Evolutionary conservation across 1,140 invertebrate genomes (phyloP).

Genomic region (Drosophila triauraria): DNA sequence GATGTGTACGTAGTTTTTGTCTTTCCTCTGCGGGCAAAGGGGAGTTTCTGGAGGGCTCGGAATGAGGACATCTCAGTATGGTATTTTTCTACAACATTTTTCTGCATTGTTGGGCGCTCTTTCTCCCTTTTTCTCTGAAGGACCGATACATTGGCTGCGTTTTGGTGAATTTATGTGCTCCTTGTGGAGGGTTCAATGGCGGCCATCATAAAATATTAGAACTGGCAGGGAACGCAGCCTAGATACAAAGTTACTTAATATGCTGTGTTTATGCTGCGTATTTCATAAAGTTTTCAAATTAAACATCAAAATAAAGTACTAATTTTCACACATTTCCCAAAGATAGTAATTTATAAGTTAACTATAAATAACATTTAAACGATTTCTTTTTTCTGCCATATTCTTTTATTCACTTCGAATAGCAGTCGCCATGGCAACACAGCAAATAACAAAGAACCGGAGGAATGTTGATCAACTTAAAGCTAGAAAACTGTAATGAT

Average conservation of each 20-base stretch:
- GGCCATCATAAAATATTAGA: conserved; percentile 77
- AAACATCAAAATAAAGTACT: too few relatives aligned
- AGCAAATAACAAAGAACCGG: neutral
- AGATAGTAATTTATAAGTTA: too few relatives aligned
- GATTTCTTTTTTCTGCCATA: neutral
- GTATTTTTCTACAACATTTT: conserved; percentile 75
- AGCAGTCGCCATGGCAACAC: neutral
- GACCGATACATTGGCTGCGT: conserved; percentile 67
- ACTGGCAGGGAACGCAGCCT: conserved; percentile 55
- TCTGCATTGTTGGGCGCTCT: conserved; percentile 63
- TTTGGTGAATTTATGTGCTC: conserved; percentile 72
- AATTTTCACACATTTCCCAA: neutral
- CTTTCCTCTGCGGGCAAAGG: conserved; percentile 45
- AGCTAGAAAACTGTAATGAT: conserved; percentile 15
- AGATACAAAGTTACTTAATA: conserved; percentile 33
- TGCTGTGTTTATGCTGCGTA: neutral
- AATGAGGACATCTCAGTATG: conserved; percentile 29
- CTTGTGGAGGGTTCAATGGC: conserved; percentile 68
- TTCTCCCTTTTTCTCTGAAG: conserved; percentile 42
- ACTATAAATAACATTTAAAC: neutral
- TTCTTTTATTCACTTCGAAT: neutral
- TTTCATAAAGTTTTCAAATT: neutral
- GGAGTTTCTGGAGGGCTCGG: conserved; percentile 18
- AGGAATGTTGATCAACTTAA: conserved; percentile 10
- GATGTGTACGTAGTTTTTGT: conserved; percentile 81